These are phyloP conservation scores for Ramphastos sulfuratus DNA, from an alignment of 2,113 vertebrate genomes.

Conservation along the genomic window DNA sequence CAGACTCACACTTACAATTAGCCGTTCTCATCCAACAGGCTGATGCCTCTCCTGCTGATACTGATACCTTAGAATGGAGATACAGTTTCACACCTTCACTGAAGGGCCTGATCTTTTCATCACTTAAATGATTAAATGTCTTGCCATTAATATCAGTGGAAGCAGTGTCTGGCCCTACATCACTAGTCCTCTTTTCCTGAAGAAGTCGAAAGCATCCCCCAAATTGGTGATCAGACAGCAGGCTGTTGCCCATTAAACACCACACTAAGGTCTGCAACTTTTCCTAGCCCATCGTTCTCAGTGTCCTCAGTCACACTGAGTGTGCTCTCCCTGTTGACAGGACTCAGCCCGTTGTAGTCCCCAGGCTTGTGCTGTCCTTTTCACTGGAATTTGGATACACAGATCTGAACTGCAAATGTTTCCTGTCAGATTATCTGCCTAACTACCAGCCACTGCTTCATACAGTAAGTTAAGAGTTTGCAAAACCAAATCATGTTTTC, in stretches of 20 bases:
- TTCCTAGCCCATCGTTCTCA: neutral
- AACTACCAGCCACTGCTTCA: neutral
- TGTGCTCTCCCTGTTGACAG: neutral
- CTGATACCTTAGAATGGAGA: neutral
- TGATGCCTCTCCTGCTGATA: neutral
- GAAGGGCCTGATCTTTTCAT: neutral
- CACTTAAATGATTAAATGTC: neutral
- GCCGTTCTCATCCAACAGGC: neutral
- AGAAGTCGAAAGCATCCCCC: neutral
- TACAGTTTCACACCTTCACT: neutral
- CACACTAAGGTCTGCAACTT: neutral
- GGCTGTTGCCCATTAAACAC: neutral
- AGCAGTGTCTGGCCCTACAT: neutral
- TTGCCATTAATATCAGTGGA: neutral
- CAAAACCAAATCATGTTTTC: neutral
- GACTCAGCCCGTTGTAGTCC: neutral
- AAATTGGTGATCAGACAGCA: neutral
- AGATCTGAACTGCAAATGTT: neutral
- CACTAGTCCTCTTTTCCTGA: neutral
- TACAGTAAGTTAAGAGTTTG: neutral
- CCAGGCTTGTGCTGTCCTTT: neutral
- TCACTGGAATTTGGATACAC: neutral
- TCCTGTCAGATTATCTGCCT: neutral
- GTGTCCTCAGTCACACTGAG: neutral
- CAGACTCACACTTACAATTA: neutral